Conservation (phyloP, 2,888 invertebrate species). For the Lacanobia wlatinum region DNA sequence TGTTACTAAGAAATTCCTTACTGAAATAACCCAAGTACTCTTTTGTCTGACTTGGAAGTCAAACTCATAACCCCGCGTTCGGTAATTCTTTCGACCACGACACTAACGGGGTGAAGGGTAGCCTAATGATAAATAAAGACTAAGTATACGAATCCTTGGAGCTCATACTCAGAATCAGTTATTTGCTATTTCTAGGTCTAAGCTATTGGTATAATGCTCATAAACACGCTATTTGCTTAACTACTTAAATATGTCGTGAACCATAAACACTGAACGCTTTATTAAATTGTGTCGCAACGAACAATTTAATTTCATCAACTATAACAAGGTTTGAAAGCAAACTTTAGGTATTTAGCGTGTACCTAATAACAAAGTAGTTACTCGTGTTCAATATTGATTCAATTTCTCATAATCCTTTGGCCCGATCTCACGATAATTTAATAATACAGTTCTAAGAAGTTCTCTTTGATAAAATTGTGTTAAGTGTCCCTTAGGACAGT, state of each 20-base stretch:
- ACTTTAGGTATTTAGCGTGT: conserved; percentile 47
- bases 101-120: not conserved
- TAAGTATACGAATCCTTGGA: not conserved
- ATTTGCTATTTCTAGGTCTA: not conserved
- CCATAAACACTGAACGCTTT: conserved; percentile 33
- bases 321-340: conserved; percentile 41
- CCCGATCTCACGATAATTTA: conserved; percentile 35
- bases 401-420: conserved; percentile 52
- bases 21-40: no score
- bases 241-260: conserved; percentile 25
- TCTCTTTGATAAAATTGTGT: conserved; percentile 37
- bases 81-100: no score
- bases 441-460: conserved; percentile 35
- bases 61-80: no score
- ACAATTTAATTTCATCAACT: conserved; percentile 54
- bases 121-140: not conserved
- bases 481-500: conserved; percentile 20
- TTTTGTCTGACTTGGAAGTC: no score
- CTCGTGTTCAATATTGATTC: conserved; percentile 47
- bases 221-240: conserved; percentile 8
- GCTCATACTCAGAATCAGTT: not conserved
- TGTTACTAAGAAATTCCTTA: no score
- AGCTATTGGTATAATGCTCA: not conserved
- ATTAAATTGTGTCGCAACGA: conserved; percentile 47
- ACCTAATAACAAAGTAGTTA: conserved; percentile 42